Base-by-base conservation (phyloP, 2,888 invertebrate species). In the Scrobipalpa costella region DNA sequence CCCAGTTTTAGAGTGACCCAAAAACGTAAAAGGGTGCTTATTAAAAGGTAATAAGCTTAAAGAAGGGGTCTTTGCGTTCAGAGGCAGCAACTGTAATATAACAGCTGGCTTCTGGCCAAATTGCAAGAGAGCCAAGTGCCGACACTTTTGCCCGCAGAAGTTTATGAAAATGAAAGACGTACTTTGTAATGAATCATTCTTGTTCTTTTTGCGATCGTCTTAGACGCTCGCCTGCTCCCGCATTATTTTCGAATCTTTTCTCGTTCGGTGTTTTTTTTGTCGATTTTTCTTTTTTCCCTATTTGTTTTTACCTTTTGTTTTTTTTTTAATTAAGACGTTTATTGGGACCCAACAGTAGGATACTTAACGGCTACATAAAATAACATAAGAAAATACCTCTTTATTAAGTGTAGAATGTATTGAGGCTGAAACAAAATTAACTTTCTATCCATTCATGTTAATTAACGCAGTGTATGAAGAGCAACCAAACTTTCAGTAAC, bases 131-230 rank as follows among this genome's bases (percentile, higher is more conserved):
- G 73, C 75, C 73, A 75, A 79, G 77, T 77, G 77, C 76, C 74
- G 80, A 80, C 82, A 81, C 79, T 84, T 82, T 84, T 83, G 78
- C 76, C 76, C 78, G 73, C 81, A 76, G 81, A 80, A 83, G 80
- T 83, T 84, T 84, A 84, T 85, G 83, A 83, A 85, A 83, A 83
- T 80, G 77, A 77, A 84, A 71, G 70, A 70, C 69, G 64, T 61
- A 66, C 65, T 71, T 72, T 72, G 69, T 71, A 69, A 71, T 66
- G 68, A 69, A 70, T 68, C 65, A 69, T 64, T 66, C 66, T 62
- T 59, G 63, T 65, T 63, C 64, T 63, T 44, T 50, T 38, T 60
- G 60, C 60, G 15, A 33, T 49, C 27, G 7, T 0, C 33, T 2
- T 13, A 60, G 60, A 44, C 27, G 33, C 5, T 13, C n/a, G 55